These are phyloP conservation scores for Trypoxylon attenuatum DNA, from an alignment of 2,888 invertebrate species.

Conservation along the genomic window DNA sequence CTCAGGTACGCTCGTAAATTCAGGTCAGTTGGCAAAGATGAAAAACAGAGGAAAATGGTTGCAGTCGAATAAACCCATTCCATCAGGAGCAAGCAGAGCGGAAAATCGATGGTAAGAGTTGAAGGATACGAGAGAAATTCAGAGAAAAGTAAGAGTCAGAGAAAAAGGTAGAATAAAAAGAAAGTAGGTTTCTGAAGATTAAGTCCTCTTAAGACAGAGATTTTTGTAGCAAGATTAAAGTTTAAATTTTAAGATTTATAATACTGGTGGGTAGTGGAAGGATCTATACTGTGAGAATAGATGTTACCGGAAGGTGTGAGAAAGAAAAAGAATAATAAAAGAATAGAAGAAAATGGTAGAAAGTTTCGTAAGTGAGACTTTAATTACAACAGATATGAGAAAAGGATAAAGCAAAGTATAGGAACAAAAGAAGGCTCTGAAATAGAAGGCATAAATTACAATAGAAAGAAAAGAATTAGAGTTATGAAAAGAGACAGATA, in stretches of 20 bases:
- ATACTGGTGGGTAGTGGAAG: constrained; percentile 59
- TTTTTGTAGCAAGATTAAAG: constrained; percentile 50
- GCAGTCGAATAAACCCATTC: too few species aligned
- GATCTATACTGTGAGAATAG: too few species aligned
- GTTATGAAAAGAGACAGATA: not conserved
- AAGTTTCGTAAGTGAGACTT: not conserved
- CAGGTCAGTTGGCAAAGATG: not conserved
- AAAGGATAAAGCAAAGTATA: not conserved
- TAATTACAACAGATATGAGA: too few species aligned
- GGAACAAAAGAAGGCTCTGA: not conserved
- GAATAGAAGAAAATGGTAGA: not conserved
- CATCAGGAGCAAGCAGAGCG: too few species aligned
- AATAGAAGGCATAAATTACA: not conserved
- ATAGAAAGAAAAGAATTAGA: constrained; percentile 16
- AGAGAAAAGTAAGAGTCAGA: not conserved
- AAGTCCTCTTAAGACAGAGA: too few species aligned
- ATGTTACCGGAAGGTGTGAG: not conserved
- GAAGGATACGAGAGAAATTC: not conserved
- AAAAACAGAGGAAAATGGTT: too few species aligned
- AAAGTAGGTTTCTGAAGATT: too few species aligned
- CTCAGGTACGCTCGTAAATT: constrained; percentile 34
- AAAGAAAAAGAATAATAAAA: constrained; percentile 5
- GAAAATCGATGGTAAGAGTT: not conserved
- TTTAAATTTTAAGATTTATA: constrained; percentile 55
- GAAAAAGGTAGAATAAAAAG: not conserved